Conservation (phyloP, 2,797 vertebrate species). For the Pseudotriccus pelzelni region DNA sequence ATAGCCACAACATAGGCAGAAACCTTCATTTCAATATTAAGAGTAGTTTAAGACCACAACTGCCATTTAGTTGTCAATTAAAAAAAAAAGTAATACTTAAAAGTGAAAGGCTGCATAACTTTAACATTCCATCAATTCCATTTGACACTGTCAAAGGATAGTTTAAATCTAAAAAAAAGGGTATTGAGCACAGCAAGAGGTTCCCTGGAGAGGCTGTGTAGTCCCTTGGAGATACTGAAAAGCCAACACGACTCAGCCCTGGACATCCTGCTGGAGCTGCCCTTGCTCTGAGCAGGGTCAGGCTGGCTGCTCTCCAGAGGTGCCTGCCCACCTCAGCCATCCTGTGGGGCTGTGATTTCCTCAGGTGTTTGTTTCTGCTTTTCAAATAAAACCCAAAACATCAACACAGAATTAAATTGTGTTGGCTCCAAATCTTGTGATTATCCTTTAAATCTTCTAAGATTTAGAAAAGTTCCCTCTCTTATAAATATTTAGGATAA, state of each 20-base stretch:
- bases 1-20: not conserved
- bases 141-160: not conserved
- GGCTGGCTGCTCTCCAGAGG: not conserved
- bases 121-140: not conserved
- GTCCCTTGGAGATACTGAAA: not conserved
- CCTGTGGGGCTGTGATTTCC: not conserved
- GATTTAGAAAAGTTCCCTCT: not conserved
- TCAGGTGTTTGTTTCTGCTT: not conserved
- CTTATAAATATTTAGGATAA: not conserved
- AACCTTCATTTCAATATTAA: not conserved
- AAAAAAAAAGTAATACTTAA: not conserved
- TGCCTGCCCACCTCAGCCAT: not conserved
- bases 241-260: not conserved
- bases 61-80: not conserved
- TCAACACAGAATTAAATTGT: not conserved
- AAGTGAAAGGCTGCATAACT: not conserved
- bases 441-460: not conserved
- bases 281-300: not conserved
- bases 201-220: not conserved
- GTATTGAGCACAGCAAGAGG: not conserved
- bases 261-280: not conserved
- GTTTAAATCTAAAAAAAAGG: not conserved
- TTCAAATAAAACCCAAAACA: not conserved
- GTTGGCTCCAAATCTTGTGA: not conserved
- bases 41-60: fast-evolving